These are phyloP conservation scores for Dinoponera quadriceps DNA, from an alignment of 1,140 invertebrate genomes.

Conservation along the genomic window DNA sequence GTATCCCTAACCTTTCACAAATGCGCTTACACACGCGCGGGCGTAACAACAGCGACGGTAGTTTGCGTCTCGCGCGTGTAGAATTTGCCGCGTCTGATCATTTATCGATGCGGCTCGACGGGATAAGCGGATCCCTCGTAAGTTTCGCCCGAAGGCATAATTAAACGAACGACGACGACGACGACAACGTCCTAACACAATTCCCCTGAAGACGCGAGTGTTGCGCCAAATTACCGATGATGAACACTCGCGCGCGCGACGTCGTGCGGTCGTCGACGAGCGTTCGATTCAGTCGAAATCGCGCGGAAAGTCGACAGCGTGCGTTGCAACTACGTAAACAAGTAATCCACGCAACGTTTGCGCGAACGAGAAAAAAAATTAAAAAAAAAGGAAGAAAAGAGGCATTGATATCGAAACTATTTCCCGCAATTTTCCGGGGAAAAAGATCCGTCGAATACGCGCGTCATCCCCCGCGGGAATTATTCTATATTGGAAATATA, in stretches of 20 bases:
- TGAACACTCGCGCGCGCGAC: background rate
- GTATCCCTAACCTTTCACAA: constrained; percentile 35
- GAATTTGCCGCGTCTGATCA: too few species aligned
- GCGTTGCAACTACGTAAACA: too few species aligned
- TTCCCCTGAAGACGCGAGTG: background rate
- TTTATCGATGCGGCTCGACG: too few species aligned
- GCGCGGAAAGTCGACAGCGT: too few species aligned
- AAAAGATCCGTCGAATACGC: background rate
- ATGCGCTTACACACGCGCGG: constrained; percentile 18
- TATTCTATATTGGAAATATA: background rate
- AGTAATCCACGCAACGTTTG: too few species aligned
- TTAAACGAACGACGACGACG: too few species aligned
- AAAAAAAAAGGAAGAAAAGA: too few species aligned
- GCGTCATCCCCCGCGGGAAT: background rate
- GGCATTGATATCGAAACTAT: too few species aligned
- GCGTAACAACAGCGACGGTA: background rate
- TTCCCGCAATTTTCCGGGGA: background rate
- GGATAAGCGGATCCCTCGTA: too few species aligned
- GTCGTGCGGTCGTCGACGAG: background rate
- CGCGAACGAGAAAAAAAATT: too few species aligned
- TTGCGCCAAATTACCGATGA: background rate
- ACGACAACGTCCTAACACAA: background rate
- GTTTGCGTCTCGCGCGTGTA: background rate
- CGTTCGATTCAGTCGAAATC: background rate
- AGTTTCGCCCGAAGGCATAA: too few species aligned